These are phyloP conservation scores for Phorcus lineatus DNA, from an alignment of 2,888 invertebrate genomes.

Conservation along the genomic window DNA sequence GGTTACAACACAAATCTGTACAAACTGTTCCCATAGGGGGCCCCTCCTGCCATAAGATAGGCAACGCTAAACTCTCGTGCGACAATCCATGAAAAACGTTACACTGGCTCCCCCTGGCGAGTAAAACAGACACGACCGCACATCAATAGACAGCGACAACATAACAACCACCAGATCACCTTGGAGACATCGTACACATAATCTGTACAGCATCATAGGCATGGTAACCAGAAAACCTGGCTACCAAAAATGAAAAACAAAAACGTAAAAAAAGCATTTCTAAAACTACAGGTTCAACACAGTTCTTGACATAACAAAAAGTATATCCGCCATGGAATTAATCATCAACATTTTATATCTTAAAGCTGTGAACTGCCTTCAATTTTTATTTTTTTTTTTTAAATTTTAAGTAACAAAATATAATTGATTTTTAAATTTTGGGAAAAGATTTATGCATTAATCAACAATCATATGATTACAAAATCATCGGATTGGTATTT, in stretches of 20 bases:
- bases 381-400: too few relatives aligned
- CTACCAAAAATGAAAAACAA: conserved; percentile 2
- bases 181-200: neutral
- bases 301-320: too few relatives aligned
- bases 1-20: conserved; percentile 7
- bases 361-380: too few relatives aligned
- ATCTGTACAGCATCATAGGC: conserved; percentile 11
- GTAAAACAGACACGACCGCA: neutral
- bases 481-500: neutral
- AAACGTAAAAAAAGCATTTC: conserved; percentile 13
- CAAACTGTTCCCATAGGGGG: neutral
- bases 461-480: neutral
- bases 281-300: conserved; percentile 2
- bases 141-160: neutral
- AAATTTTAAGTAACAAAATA: too few relatives aligned
- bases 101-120: neutral
- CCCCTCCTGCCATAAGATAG: neutral
- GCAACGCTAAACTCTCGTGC: neutral
- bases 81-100: neutral
- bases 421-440: too few relatives aligned
- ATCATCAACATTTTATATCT: too few relatives aligned
- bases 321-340: too few relatives aligned
- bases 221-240: conserved; percentile 8
- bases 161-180: conserved; percentile 10
- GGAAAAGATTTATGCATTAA: too few relatives aligned